Evolutionary conservation across 1,140 invertebrate genomes (phyloP).

Genomic region (Zaprionus inermis): DNA sequence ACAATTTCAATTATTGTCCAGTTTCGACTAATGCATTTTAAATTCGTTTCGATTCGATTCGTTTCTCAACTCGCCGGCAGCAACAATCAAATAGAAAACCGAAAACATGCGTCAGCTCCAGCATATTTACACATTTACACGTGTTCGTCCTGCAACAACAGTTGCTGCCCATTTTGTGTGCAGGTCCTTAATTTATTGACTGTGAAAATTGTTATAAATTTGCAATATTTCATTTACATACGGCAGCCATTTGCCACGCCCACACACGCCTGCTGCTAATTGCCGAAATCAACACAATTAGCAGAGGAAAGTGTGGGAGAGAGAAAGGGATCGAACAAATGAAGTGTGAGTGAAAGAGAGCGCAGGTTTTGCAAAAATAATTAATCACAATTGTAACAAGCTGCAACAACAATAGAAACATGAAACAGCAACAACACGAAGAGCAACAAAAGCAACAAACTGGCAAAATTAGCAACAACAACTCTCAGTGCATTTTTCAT

Average conservation of each 20-base stretch:
- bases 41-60: constrained; percentile 3
- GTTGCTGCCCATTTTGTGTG: constrained; percentile 5
- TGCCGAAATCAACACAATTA: constrained; percentile 55
- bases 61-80: constrained; percentile 5
- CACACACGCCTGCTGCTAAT: constrained; percentile 30
- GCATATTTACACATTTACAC: constrained; percentile 52
- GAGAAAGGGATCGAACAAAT: no score
- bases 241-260: constrained; percentile 15
- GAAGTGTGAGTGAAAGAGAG: not conserved
- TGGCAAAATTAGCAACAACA: constrained; percentile 19
- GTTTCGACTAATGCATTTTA: constrained; percentile 34
- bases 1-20: constrained; percentile 30
- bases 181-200: constrained; percentile 52
- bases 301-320: constrained; percentile 1
- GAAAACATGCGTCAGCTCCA: constrained; percentile 50
- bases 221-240: constrained; percentile 54
- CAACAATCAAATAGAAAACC: constrained; percentile 43
- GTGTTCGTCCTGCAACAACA: constrained; percentile 38
- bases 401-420: constrained; percentile 22
- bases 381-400: constrained; percentile 50
- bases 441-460: no score
- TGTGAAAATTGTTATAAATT: constrained; percentile 67
- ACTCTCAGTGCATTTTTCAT: constrained; percentile 40
- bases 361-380: constrained; percentile 45
- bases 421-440: constrained; percentile 28